Conservation (phyloP, 2,888 invertebrate species). For the Nomada hirtipes region DNA sequence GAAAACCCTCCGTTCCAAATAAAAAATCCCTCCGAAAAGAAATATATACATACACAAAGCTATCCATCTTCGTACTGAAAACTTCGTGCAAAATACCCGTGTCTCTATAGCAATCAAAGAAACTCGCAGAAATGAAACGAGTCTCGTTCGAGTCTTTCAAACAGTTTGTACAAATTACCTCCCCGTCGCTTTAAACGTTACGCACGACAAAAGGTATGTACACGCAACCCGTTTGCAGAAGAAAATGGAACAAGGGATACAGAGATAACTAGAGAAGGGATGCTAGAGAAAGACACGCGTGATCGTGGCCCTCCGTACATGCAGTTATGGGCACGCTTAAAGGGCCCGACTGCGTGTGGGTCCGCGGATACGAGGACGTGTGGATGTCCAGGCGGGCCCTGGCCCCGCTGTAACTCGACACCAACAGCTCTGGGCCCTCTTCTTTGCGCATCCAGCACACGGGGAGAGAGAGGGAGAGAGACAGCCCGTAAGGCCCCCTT, state of each 20-base stretch:
- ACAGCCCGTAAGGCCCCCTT: conserved; percentile 63
- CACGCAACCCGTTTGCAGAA: background rate
- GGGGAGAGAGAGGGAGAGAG: conserved; percentile 5
- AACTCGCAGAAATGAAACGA: too few relatives aligned
- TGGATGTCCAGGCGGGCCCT: conserved; percentile 73
- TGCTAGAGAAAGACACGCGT: conserved; percentile 28
- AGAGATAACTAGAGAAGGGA: conserved; percentile 26
- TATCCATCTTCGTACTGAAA: too few relatives aligned
- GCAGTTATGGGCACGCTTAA: conserved; percentile 64
- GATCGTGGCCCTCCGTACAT: conserved; percentile 59
- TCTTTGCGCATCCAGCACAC: conserved; percentile 60
- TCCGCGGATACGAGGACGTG: conserved; percentile 71
- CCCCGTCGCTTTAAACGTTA: too few relatives aligned
- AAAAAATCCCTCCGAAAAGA: too few relatives aligned
- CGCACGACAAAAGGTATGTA: conserved; percentile 15
- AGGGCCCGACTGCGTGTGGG: conserved; percentile 71
- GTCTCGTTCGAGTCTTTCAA: too few relatives aligned
- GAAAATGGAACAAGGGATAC: conserved; percentile 16
- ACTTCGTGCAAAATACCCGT: too few relatives aligned
- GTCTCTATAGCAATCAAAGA: too few relatives aligned
- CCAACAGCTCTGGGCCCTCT: conserved; percentile 74
- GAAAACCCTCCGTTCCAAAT: too few relatives aligned
- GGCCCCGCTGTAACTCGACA: conserved; percentile 79
- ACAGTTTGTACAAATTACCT: too few relatives aligned
- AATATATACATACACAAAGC: too few relatives aligned